Evolutionary conservation across 2,113 vertebrate genomes (phyloP).

Genomic region (Bostrychus sinensis): DNA sequence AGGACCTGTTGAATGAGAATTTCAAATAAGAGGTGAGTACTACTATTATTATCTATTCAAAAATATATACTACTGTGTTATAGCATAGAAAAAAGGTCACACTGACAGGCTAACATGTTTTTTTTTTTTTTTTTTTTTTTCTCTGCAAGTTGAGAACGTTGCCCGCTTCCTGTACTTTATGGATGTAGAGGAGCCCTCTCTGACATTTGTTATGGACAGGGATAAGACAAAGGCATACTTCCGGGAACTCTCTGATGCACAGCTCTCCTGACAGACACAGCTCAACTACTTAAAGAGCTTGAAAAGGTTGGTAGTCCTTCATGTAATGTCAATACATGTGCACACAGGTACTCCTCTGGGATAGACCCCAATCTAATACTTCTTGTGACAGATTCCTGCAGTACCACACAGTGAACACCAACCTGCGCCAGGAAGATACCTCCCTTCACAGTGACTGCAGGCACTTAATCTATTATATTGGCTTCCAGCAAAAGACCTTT

Average conservation of each 20-base stretch:
- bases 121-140: too few relatives aligned
- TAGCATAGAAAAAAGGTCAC: too few relatives aligned
- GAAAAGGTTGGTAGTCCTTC: not conserved
- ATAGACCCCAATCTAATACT: not conserved
- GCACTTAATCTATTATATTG: too few relatives aligned
- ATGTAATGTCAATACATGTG: not conserved
- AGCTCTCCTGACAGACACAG: not conserved
- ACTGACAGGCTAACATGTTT: too few relatives aligned
- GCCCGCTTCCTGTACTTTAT: not conserved
- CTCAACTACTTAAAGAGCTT: too few relatives aligned
- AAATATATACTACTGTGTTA: too few relatives aligned
- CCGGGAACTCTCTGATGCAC: not conserved
- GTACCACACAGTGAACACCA: not conserved
- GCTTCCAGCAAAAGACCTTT: too few relatives aligned
- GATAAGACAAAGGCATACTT: not conserved
- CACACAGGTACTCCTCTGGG: not conserved
- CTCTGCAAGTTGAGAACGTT: constrained; percentile 7
- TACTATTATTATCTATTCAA: too few relatives aligned
- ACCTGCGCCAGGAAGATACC: not conserved
- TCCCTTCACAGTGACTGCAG: too few relatives aligned
- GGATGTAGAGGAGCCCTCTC: not conserved
- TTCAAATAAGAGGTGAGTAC: too few relatives aligned
- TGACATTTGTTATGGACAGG: not conserved
- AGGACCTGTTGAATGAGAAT: too few relatives aligned
- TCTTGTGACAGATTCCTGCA: not conserved